Conservation (phyloP, 2,113 vertebrate genomes). For the Daphoenositta chrysoptera region DNA sequence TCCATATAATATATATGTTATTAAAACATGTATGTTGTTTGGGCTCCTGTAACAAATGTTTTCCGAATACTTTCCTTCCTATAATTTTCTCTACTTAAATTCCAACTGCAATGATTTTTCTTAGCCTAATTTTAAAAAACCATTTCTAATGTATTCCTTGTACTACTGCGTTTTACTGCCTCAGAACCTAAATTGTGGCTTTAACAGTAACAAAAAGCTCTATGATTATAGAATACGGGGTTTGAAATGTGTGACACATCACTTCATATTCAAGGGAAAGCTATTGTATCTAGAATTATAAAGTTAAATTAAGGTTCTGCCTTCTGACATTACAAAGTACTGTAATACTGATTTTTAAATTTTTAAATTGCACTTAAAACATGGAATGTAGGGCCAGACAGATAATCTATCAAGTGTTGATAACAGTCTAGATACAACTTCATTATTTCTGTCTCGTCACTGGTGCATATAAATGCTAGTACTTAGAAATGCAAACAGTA, state of each 20-base stretch:
- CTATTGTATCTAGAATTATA: conserved; percentile 14
- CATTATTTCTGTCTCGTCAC: neutral
- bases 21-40: neutral
- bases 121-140: conserved; percentile 12
- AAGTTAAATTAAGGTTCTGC: conserved; percentile 44
- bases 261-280: conserved; percentile 34
- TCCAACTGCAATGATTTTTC: conserved; percentile 22
- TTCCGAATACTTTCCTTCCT: neutral
- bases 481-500: neutral
- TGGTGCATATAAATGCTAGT: neutral
- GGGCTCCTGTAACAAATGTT: neutral
- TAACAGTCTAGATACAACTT: neutral
- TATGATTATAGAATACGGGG: neutral
- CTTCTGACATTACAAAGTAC: conserved; percentile 40
- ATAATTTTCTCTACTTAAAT: neutral
- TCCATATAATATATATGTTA: neutral
- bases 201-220: conserved; percentile 29
- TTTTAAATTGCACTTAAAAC: conserved; percentile 54
- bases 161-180: neutral
- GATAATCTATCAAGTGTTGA: neutral
- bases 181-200: conserved; percentile 8
- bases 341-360: conserved; percentile 50
- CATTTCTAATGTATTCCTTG: neutral
- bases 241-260: conserved; percentile 10
- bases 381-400: neutral